Conservation (phyloP, 2,113 vertebrate species). For the Anas platyrhynchos region DNA sequence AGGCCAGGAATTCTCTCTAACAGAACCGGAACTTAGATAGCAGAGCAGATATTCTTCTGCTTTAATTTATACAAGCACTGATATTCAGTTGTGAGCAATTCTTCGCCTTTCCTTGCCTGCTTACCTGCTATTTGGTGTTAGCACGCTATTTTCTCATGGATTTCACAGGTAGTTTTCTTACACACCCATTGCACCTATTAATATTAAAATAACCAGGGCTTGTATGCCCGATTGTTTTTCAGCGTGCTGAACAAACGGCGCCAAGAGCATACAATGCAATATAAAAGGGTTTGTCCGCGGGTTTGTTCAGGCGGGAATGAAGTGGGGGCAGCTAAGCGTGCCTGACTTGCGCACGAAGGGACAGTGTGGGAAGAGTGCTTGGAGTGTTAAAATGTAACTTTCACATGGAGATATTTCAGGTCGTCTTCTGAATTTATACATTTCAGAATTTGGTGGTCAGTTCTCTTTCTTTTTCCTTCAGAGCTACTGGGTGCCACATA, state of each 20-base stretch:
- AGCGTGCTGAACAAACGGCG: background rate
- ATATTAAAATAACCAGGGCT: background rate
- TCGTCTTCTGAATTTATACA: background rate
- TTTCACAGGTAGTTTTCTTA: background rate
- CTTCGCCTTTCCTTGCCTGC: background rate
- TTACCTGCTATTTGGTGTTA: background rate
- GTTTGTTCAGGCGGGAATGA: background rate
- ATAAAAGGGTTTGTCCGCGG: background rate
- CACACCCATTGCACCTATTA: background rate
- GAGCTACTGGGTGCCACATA: background rate
- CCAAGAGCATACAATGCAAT: background rate
- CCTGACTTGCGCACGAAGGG: background rate
- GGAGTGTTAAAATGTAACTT: background rate
- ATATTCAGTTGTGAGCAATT: background rate
- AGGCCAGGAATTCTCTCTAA: conserved; percentile 1
- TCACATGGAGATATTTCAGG: background rate
- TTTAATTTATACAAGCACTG: background rate
- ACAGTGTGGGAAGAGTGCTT: background rate
- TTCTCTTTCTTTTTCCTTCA: background rate
- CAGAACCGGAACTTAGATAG: background rate
- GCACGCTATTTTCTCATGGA: background rate
- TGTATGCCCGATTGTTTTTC: background rate
- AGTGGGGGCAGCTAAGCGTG: background rate
- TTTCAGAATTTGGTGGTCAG: background rate
- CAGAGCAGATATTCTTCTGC: background rate